Evolutionary conservation across 1,140 invertebrate species (phyloP).

Genomic region (Drosophila serrata): DNA sequence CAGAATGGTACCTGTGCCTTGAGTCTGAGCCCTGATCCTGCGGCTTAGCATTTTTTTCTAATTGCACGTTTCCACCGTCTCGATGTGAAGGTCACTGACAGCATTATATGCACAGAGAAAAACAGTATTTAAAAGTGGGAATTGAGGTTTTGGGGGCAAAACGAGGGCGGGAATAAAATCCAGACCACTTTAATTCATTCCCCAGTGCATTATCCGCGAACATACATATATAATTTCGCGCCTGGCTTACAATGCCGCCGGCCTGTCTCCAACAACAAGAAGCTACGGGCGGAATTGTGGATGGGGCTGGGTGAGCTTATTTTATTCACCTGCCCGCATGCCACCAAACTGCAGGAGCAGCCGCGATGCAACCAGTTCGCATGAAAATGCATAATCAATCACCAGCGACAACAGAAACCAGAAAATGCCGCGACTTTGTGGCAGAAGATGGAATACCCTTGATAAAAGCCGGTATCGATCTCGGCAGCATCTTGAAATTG

Average conservation of each 20-base stretch:
- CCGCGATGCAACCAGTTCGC: conserved; percentile 67
- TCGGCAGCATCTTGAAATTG: not conserved
- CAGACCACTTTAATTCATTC: not conserved
- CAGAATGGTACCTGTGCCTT: conserved; percentile 31
- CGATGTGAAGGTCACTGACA: conserved; percentile 77
- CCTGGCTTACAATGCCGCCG: conserved; percentile 60
- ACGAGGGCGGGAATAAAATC: not conserved
- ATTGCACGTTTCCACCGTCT: conserved; percentile 57
- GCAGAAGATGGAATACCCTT: conserved; percentile 29
- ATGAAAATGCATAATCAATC: conserved; percentile 83
- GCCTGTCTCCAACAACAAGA: conserved; percentile 64
- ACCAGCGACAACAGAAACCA: conserved; percentile 57
- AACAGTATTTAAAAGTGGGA: not conserved
- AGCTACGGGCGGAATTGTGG: conserved; percentile 47
- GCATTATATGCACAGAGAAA: conserved; percentile 30
- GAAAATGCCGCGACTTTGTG: not conserved
- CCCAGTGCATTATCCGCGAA: conserved; percentile 17
- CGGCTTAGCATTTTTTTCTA: conserved; percentile 72
- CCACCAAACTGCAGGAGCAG: conserved; percentile 48
- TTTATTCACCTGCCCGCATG: conserved; percentile 68
- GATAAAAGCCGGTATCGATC: not conserved
- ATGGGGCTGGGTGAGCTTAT: conserved; percentile 14
- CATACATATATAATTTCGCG: conserved; percentile 39
- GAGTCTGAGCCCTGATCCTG: conserved; percentile 45
- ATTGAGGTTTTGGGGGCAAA: not conserved